Evolutionary conservation across 2,888 invertebrate genomes (phyloP).

Genomic region (Incurvaria masculella): DNA sequence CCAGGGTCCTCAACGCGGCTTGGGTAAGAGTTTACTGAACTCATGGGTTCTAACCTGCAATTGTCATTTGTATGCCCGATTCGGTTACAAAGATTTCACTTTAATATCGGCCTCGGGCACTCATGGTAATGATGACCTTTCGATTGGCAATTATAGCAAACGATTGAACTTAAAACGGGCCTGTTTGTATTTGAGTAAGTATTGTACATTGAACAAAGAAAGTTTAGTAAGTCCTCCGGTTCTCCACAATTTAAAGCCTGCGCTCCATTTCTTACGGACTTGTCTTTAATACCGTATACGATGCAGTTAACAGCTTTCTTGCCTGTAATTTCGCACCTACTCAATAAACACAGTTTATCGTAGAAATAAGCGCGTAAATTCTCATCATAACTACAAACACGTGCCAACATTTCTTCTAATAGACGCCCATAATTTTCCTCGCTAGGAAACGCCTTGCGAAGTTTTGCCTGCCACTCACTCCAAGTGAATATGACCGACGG

Average conservation of each 20-base stretch:
- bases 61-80: conserved; percentile 6
- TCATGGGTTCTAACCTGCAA: conserved; percentile 6
- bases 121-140: conserved; percentile 7
- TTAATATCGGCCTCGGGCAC: conserved; percentile 7
- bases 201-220: conserved; percentile 2
- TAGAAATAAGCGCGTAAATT: conserved; percentile 14
- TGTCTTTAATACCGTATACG: conserved; percentile 15
- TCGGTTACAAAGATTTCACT: conserved; percentile 7
- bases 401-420: conserved; percentile 15
- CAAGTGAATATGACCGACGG: conserved; percentile 15
- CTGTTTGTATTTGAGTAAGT: no score
- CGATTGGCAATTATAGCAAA: conserved; percentile 6
- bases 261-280: conserved; percentile 11
- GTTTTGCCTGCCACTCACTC: conserved; percentile 16
- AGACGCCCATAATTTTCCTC: conserved; percentile 15
- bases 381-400: conserved; percentile 9
- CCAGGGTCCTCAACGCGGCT: conserved; percentile 1
- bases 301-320: conserved; percentile 18
- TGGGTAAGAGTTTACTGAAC: conserved; percentile 1
- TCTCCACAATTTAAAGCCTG: conserved; percentile 14
- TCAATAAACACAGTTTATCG: conserved; percentile 13
- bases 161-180: not conserved
- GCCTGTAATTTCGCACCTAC: conserved; percentile 14
- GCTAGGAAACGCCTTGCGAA: conserved; percentile 15
- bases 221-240: conserved; percentile 14